Evolutionary conservation across 2,888 invertebrate genomes (phyloP).

Genomic region (Pterostichus madidus): DNA sequence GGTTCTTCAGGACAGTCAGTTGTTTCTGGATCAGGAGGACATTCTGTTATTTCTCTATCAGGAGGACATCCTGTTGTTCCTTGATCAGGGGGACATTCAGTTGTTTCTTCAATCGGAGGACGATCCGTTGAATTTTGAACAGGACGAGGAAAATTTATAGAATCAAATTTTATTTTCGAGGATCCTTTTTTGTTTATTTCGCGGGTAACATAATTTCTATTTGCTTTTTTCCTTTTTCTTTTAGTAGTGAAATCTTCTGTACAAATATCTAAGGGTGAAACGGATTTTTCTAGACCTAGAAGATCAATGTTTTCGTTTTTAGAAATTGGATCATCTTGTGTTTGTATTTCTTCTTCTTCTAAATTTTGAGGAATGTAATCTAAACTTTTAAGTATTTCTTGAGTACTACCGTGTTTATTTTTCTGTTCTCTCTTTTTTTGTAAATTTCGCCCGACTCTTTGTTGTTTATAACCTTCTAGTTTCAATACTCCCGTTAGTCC

Average conservation of each 20-base stretch:
- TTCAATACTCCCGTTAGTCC: constrained; percentile 51
- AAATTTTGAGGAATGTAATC: not conserved
- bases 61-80: constrained; percentile 9
- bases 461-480: constrained; percentile 25
- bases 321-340: not conserved
- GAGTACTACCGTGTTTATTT: no score
- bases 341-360: not conserved
- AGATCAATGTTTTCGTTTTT: not conserved
- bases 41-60: no score
- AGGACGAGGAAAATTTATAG: no score
- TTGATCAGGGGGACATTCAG: not conserved
- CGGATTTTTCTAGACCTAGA: not conserved
- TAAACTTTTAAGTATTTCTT: not conserved
- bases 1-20: not conserved
- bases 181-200: not conserved
- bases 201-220: not conserved
- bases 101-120: no score
- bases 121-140: no score
- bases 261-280: not conserved
- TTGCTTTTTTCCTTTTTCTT: not conserved
- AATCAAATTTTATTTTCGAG: not conserved
- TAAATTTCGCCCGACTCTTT: constrained; percentile 21
- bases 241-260: not conserved
- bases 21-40: constrained; percentile 21
- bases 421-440: no score